Percentiles rank a stretch among this genome's conserved stretches.
Conservation (phyloP, 2,797 vertebrate species). For the Phaenicophaeus curvirostris region DNA sequence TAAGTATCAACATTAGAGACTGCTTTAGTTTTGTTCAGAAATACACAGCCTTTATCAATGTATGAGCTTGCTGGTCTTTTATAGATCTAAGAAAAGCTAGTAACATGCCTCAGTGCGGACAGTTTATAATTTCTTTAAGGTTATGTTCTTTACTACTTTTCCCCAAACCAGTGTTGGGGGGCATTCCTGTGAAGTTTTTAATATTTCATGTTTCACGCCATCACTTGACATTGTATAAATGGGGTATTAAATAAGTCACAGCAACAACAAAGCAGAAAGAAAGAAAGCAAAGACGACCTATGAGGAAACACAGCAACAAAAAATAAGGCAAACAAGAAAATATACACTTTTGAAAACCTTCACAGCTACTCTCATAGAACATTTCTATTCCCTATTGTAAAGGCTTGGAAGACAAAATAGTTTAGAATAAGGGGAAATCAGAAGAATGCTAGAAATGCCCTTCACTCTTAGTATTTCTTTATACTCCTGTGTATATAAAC, state of each 20-base stretch:
- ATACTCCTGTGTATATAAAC: neutral
- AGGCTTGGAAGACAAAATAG: neutral
- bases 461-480: neutral
- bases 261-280: neutral
- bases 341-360: neutral
- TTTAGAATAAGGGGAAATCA: neutral
- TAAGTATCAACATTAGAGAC: neutral
- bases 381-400: neutral
- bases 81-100: neutral
- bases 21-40: neutral
- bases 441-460: neutral
- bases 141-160: neutral
- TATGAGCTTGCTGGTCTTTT: neutral
- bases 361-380: neutral
- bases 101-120: neutral
- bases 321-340: neutral
- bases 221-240: neutral
- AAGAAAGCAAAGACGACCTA: neutral
- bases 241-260: neutral
- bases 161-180: neutral
- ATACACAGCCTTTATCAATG: neutral
- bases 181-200: neutral
- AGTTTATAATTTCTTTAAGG: neutral
- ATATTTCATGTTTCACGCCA: neutral
- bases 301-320: neutral